Conservation (phyloP, 2,797 vertebrate genomes). For the Xenentodon cancila region DNA sequence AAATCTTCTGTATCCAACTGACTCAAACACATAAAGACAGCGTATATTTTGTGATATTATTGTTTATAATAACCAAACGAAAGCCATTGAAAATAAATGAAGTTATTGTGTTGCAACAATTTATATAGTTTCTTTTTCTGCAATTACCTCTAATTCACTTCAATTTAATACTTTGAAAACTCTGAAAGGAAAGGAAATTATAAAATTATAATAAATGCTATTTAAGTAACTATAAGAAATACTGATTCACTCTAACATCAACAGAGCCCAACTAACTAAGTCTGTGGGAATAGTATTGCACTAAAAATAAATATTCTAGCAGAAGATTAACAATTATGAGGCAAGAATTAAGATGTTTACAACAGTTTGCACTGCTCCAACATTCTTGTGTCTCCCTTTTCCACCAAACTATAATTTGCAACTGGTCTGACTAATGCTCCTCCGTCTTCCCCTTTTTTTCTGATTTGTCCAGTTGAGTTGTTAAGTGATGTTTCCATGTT, state of each 20-base stretch:
- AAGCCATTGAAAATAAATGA: too few relatives aligned
- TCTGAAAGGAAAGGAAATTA: conserved; percentile 3
- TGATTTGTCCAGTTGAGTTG: neutral
- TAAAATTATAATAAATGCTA: conserved; percentile 14
- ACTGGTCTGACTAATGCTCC: conserved; percentile 19
- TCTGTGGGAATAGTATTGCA: conserved; percentile 37
- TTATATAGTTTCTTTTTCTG: too few relatives aligned
- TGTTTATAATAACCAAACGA: too few relatives aligned
- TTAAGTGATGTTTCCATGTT: neutral
- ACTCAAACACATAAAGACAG: too few relatives aligned
- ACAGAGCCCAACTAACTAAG: conserved; percentile 45
- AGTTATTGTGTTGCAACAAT: too few relatives aligned
- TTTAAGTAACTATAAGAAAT: conserved; percentile 34
- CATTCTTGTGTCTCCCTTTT: conserved; percentile 44
- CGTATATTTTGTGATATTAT: too few relatives aligned
- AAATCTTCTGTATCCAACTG: too few relatives aligned
- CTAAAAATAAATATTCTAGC: conserved; percentile 61
- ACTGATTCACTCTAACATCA: conserved; percentile 40
- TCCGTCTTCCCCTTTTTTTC: conserved; percentile 4
- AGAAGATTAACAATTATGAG: conserved; percentile 72
- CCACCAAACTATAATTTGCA: conserved; percentile 29
- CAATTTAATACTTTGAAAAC: neutral
- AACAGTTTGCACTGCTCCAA: conserved; percentile 50
- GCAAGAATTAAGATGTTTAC: conserved; percentile 49
- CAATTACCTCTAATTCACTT: too few relatives aligned